Percentiles rank a stretch among this genome's conserved stretches.
Conservation (phyloP, 2,888 invertebrate genomes). For the Cosmia trapezina region DNA sequence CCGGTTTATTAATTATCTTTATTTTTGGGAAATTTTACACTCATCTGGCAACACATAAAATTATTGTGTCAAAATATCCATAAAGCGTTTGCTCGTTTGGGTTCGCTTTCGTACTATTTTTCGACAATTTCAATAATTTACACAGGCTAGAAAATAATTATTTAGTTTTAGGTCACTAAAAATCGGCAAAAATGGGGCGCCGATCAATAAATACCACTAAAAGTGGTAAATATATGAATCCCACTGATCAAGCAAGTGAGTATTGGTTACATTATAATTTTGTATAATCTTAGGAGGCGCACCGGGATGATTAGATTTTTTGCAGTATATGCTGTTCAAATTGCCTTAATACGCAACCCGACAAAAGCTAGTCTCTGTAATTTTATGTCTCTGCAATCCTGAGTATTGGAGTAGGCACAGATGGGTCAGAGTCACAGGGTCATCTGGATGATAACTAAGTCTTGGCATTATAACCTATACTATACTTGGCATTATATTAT, state of each 20-base stretch:
- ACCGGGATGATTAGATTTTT: constrained; percentile 5
- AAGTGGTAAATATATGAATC: constrained; percentile 99
- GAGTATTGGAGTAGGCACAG: background rate
- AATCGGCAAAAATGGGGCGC: constrained; percentile 94
- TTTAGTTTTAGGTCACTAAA: constrained; percentile 20
- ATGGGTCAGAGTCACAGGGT: background rate
- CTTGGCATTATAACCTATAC: background rate
- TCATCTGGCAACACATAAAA: constrained; percentile 19
- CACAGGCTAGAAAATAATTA: constrained; percentile 11
- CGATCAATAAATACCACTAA: constrained; percentile 99
- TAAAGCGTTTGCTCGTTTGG: constrained; percentile 35
- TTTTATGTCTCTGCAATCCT: background rate
- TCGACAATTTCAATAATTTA: constrained; percentile 8
- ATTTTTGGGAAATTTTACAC: constrained; percentile 7
- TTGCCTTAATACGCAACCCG: background rate
- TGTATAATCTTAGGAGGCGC: background rate
- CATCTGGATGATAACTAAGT: background rate
- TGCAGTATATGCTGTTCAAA: background rate
- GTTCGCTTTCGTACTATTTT: constrained; percentile 16
- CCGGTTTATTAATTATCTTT: background rate
- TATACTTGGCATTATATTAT: too few relatives aligned
- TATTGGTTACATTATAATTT: constrained; percentile 72
- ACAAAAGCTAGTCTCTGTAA: too few relatives aligned
- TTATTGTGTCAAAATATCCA: constrained; percentile 43
- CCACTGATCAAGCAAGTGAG: constrained; percentile 99